These are phyloP conservation scores for Oryzias javanicus DNA, from an alignment of 2,113 vertebrate genomes.

Conservation along the genomic window DNA sequence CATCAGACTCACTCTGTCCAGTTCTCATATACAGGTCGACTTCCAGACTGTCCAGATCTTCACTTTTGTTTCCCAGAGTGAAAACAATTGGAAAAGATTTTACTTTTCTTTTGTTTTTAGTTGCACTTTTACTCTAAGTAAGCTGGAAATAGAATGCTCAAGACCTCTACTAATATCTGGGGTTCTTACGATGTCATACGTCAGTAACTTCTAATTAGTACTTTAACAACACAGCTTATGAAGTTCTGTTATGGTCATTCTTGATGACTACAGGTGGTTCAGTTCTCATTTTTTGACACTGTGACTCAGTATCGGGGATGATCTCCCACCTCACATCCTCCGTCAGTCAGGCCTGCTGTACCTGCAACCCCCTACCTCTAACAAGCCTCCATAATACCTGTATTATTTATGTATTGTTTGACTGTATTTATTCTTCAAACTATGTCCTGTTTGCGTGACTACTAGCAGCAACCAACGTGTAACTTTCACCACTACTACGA, in stretches of 20 bases:
- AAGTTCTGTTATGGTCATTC: background rate
- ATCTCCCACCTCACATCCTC: slow-evolving; percentile 33
- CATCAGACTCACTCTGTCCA: no score
- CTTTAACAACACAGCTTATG: no score
- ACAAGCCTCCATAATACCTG: slow-evolving; percentile 56
- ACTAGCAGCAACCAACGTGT: slow-evolving; percentile 32
- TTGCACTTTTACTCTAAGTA: background rate
- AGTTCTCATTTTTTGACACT: slow-evolving; percentile 48
- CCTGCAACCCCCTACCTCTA: slow-evolving; percentile 77
- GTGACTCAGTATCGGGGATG: slow-evolving; percentile 41
- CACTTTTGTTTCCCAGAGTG: slow-evolving; percentile 6
- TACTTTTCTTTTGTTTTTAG: background rate
- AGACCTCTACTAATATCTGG: no score
- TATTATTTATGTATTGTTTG: slow-evolving; percentile 72
- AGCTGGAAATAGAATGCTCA: background rate
- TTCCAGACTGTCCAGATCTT: slow-evolving; percentile 1
- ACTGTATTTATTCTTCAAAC: slow-evolving; percentile 75
- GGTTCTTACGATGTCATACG: no score
- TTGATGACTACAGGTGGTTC: slow-evolving; percentile 7
- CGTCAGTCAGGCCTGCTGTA: slow-evolving; percentile 42
- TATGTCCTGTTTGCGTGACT: slow-evolving; percentile 61
- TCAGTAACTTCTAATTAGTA: no score
- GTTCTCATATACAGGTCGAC: background rate
- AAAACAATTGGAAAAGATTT: background rate
- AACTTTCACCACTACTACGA: slow-evolving; percentile 20